Evolutionary conservation across 1,140 invertebrate species (phyloP).

Genomic region (Nomia melanderi): DNA sequence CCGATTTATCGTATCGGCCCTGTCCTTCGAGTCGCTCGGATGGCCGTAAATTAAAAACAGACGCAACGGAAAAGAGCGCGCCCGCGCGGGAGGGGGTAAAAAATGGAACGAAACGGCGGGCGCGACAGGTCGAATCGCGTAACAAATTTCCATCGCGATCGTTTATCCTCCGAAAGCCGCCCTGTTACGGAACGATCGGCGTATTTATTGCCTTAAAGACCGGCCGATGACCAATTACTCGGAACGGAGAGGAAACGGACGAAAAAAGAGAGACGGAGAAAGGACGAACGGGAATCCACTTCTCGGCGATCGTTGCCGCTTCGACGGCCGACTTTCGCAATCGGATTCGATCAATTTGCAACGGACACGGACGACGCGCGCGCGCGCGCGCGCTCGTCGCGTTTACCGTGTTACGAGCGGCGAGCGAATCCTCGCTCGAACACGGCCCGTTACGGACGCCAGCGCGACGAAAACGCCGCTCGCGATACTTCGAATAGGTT

Average conservation of each 20-base stretch:
- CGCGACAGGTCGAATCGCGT: neutral
- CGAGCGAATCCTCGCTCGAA: conserved; percentile 27
- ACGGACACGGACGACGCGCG: neutral
- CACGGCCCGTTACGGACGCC: conserved; percentile 24
- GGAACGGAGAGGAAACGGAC: neutral
- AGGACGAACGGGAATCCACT: neutral
- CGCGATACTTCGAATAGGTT: conserved; percentile 60
- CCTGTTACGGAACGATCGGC: neutral
- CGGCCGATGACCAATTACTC: conserved; percentile 17
- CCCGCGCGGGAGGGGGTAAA: neutral
- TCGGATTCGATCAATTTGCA: conserved; percentile 50
- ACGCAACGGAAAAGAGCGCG: neutral
- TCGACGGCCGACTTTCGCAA: conserved; percentile 4
- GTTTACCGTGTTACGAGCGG: conserved; percentile 47
- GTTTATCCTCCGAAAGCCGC: conserved; percentile 3
- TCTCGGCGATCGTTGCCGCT: neutral
- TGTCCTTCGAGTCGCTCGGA: neutral
- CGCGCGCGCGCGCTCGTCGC: conserved; percentile 4
- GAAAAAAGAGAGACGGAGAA: too few relatives aligned
- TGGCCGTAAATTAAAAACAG: neutral
- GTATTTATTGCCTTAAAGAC: conserved; percentile 13
- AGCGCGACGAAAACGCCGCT: neutral
- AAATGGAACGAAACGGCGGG: neutral
- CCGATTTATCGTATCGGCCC: neutral
- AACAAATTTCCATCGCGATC: neutral